These are phyloP conservation scores for Cyprinella venusta DNA, from an alignment of 2,797 vertebrate species.

Conservation along the genomic window DNA sequence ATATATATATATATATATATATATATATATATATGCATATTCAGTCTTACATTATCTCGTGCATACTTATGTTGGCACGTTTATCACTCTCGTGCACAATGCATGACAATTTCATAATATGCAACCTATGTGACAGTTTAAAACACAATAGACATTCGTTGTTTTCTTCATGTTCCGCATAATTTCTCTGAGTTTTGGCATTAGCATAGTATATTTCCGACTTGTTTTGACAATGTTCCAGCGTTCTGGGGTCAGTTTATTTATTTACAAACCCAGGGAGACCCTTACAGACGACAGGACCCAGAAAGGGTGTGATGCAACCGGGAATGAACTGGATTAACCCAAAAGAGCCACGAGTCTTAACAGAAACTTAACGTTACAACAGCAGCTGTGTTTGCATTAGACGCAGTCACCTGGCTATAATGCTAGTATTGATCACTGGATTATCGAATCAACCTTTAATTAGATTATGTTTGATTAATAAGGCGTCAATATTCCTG, in stretches of 20 bases:
- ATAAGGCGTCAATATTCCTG: not conserved
- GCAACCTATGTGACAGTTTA: not conserved
- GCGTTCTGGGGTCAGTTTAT: not conserved
- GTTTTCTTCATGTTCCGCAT: not conserved
- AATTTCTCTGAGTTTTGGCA: not conserved
- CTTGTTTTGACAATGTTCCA: not conserved
- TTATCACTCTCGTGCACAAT: not conserved
- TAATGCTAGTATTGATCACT: not conserved
- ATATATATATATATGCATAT: not conserved
- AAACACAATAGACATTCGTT: not conserved
- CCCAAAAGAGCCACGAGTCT: slow-evolving; percentile 33
- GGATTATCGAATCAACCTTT: not conserved
- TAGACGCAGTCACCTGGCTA: not conserved
- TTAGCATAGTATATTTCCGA: not conserved
- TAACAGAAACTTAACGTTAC: not conserved
- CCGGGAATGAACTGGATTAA: slow-evolving; percentile 28
- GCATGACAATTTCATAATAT: not conserved
- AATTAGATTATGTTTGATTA: not conserved
- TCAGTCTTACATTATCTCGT: not conserved
- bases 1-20: too few species aligned
- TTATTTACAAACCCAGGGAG: slow-evolving; percentile 45
- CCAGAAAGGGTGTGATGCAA: slow-evolving; percentile 40
- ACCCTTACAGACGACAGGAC: not conserved
- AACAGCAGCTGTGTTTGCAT: not conserved
- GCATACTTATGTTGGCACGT: not conserved